Percentiles rank a stretch among this genome's conserved stretches.
Conservation (phyloP, 2,113 vertebrate species). For the Pseudolaguvia tuberculata region DNA sequence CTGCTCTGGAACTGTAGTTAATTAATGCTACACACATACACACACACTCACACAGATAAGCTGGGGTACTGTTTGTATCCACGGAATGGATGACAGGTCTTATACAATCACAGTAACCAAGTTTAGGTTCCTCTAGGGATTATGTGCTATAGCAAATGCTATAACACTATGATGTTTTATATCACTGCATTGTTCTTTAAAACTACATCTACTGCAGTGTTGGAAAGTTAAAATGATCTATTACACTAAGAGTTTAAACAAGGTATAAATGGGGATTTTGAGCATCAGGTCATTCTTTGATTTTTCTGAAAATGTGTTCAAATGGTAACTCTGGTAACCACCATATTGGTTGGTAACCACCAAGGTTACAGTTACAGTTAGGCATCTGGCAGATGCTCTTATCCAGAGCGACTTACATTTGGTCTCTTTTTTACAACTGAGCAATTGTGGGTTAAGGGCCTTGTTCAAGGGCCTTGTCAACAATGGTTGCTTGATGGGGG, state of each 20-base stretch:
- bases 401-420: too few species aligned
- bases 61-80: background rate
- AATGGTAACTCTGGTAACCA: too few species aligned
- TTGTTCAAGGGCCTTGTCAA: too few species aligned
- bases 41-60: background rate
- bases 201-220: background rate
- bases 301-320: too few species aligned
- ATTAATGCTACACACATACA: constrained; percentile 19
- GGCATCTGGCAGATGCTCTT: too few species aligned
- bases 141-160: background rate
- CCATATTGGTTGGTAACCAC: too few species aligned
- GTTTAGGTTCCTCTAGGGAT: constrained; percentile 27
- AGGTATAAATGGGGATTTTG: background rate
- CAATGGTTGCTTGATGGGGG: too few species aligned
- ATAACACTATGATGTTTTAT: background rate
- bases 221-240: background rate
- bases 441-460: too few species aligned
- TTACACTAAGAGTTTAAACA: background rate
- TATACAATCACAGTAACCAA: background rate
- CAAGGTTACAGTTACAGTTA: too few species aligned
- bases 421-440: too few species aligned
- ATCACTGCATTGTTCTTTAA: background rate
- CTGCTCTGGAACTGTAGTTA: constrained; percentile 49
- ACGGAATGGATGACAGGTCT: constrained; percentile 52
- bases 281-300: background rate